Evolutionary conservation across 2,888 invertebrate species (phyloP), one percentile per base, ranked within the genome.

Genomic region (Platyscelio sp.): DNA sequence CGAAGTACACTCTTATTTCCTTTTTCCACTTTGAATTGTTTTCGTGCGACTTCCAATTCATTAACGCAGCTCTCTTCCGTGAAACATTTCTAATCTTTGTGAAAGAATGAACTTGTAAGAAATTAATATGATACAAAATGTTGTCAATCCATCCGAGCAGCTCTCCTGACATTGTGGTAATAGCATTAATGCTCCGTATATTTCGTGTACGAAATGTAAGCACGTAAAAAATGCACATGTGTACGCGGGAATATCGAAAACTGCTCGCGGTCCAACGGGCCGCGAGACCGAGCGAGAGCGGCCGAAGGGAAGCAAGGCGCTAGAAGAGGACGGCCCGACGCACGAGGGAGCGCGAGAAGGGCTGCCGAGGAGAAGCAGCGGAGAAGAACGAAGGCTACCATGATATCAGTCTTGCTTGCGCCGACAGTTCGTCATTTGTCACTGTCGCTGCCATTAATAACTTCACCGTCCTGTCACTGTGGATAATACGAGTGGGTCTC

Each of bases 391-490:
- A 91, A 92, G 92, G 91, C 93, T 92, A 92, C 93, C 93, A 93
- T 93, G 92, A 92, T 93, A 93, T 93, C 93, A 93, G 93, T 93
- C 93, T 93, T 93, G 93, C 93, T 93, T 93, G 93, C 93, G 93
- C 93, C 93, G 93, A 93, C 93, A 93, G 93, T 93, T 93, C 93
- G 93, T 93, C 93, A 93, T 93, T 93, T 93, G 93, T 93, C 93
- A 93, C 92, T 93, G 93, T 93, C 93, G 92, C 90, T 89, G 93
- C 93, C 93, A 93, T 93, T 93, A 93, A 93, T 93, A 93, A 93
- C 93, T 93, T 92, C 91, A 90, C 92, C 92, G 91, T 93, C 90
- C 93, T 93, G 93, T 93, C 93, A 93, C 93, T 93, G 93, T 91
- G 93, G 93, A 93, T 93, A 93, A 93, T 93, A 93, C 93, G 93